Evolutionary conservation across 2,113 vertebrate genomes (phyloP).

Genomic region (Uria lomvia): DNA sequence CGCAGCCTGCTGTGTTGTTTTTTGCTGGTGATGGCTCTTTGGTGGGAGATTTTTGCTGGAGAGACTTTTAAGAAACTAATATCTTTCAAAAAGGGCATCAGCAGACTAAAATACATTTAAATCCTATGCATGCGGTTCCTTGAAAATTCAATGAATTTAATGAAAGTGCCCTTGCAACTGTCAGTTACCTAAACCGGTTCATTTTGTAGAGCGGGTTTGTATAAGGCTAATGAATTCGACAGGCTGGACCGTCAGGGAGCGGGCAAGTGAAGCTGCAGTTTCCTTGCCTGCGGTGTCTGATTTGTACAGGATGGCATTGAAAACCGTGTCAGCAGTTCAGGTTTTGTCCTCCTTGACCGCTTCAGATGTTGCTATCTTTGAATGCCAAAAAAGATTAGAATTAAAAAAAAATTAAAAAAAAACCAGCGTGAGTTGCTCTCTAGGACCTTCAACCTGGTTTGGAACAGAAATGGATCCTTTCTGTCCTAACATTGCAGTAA

Average conservation of each 20-base stretch:
- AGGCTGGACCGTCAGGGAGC: neutral
- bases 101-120: conserved; percentile 3
- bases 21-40: conserved; percentile 3
- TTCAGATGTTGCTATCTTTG: neutral
- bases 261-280: neutral
- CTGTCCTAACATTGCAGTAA: neutral
- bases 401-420: neutral
- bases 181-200: neutral
- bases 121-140: neutral
- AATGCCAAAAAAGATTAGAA: neutral
- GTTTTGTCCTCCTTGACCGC: neutral
- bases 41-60: conserved; percentile 4
- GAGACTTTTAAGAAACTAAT: neutral
- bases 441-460: neutral
- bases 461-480: neutral
- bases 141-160: neutral
- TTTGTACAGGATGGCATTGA: neutral
- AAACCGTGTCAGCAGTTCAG: neutral
- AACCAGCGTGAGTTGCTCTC: neutral
- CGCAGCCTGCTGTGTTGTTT: neutral
- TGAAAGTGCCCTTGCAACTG: neutral
- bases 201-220: neutral
- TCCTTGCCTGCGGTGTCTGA: neutral
- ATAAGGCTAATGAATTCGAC: neutral
- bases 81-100: conserved; percentile 8